Evolutionary conservation across 2,888 invertebrate species (phyloP).

Genomic region (Andrena bicolor): DNA sequence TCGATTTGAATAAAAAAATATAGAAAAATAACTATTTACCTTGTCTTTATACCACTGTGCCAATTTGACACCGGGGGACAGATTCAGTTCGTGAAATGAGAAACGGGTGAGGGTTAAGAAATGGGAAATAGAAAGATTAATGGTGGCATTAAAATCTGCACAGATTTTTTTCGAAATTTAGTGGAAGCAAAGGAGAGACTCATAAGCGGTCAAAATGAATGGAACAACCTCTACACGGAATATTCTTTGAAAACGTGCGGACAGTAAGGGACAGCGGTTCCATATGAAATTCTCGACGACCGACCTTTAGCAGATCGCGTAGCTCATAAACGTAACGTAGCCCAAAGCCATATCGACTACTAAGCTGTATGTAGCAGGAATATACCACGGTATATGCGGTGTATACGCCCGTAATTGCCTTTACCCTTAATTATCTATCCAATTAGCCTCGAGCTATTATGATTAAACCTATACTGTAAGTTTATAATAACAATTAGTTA

Average conservation of each 20-base stretch:
- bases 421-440: slow-evolving; percentile 85
- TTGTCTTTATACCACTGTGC: too few relatives aligned
- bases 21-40: too few relatives aligned
- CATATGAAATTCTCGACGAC: slow-evolving; percentile 72
- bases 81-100: too few relatives aligned
- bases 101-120: too few relatives aligned
- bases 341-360: slow-evolving; percentile 83
- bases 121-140: too few relatives aligned
- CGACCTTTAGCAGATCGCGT: slow-evolving; percentile 77
- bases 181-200: too few relatives aligned
- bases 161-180: too few relatives aligned
- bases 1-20: too few relatives aligned
- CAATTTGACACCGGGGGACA: too few relatives aligned
- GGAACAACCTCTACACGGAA: too few relatives aligned
- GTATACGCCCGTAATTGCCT: slow-evolving; percentile 84
- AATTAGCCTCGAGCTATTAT: slow-evolving; percentile 85
- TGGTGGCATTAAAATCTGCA: too few relatives aligned
- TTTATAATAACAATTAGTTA: slow-evolving; percentile 85
- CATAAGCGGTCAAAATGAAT: too few relatives aligned
- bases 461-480: slow-evolving; percentile 84
- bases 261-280: neutral
- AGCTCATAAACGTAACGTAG: slow-evolving; percentile 79
- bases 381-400: slow-evolving; percentile 73
- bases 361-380: slow-evolving; percentile 78
- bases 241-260: neutral